These are phyloP conservation scores for Takifugu ocellatus DNA, from an alignment of 2,797 vertebrate genomes.

Conservation along the genomic window DNA sequence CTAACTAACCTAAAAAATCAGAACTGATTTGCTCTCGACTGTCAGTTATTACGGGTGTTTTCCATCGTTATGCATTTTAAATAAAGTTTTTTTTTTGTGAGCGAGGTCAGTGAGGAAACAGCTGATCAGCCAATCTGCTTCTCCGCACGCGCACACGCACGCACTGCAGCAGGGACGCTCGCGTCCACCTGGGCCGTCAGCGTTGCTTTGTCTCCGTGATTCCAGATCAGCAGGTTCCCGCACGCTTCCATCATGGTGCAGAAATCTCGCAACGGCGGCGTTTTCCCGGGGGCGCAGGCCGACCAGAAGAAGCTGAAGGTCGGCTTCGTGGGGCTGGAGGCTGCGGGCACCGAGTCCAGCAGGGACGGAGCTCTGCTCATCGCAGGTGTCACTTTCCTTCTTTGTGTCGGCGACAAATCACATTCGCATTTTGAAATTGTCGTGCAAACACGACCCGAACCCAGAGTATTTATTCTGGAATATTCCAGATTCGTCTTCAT, in stretches of 20 bases:
- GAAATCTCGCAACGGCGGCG: slow-evolving; percentile 92
- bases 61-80: too few species aligned
- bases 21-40: too few species aligned
- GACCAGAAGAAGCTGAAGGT: slow-evolving; percentile 96
- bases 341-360: slow-evolving; percentile 85
- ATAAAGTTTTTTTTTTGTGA: too few species aligned
- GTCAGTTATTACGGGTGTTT: too few species aligned
- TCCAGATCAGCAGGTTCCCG: slow-evolving; percentile 9
- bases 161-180: slow-evolving; percentile 39
- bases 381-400: slow-evolving; percentile 58
- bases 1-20: too few species aligned
- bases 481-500: background rate
- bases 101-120: background rate
- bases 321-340: slow-evolving; percentile 93
- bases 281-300: slow-evolving; percentile 84
- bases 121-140: slow-evolving; percentile 32
- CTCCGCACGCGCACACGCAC: background rate
- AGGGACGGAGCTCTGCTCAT: slow-evolving; percentile 93
- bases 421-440: too few species aligned
- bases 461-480: background rate
- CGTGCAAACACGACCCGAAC: too few species aligned
- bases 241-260: slow-evolving; percentile 80
- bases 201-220: slow-evolving; percentile 3
- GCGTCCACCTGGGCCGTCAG: slow-evolving; percentile 18
- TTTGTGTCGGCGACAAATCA: too few species aligned